Percentiles rank a stretch among this genome's conserved stretches.
Conservation (phyloP, 2,888 invertebrate genomes). For the Cheilosia grossa region DNA sequence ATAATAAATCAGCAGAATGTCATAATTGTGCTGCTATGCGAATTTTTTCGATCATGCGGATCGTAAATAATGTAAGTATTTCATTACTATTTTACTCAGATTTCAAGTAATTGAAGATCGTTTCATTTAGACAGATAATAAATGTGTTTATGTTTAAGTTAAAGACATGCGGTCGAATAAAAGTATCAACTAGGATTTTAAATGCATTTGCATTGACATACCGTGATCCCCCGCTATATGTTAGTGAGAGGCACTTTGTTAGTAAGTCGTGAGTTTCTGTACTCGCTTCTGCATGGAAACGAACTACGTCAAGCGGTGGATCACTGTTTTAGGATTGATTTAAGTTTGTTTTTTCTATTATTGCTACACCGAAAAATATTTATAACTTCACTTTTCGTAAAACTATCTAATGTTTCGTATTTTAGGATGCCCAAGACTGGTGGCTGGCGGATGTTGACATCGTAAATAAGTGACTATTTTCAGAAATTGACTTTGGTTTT, state of each 20-base stretch:
- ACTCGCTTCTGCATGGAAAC: not conserved
- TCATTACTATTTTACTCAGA: constrained; percentile 60
- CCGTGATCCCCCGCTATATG: constrained; percentile 56
- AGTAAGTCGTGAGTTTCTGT: not conserved
- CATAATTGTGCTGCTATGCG: constrained; percentile 24
- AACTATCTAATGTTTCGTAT: constrained; percentile 34
- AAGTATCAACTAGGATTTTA: constrained; percentile 2
- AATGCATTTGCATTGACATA: constrained; percentile 15
- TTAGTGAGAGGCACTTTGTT: not conserved
- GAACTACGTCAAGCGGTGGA: constrained; percentile 45
- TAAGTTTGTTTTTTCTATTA: not conserved
- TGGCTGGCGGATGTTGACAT: constrained; percentile 43
- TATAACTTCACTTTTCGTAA: not conserved
- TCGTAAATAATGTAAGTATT: constrained; percentile 73
- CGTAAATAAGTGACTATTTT: constrained; percentile 12
- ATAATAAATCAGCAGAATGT: constrained; percentile 39
- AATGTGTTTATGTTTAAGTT: constrained; percentile 24
- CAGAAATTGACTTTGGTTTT: no score
- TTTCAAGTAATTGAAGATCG: constrained; percentile 54
- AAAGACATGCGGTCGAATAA: constrained; percentile 10
- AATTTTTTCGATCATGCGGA: constrained; percentile 68
- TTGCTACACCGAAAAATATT: not conserved
- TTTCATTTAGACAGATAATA: constrained; percentile 49
- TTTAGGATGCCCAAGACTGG: constrained; percentile 41
- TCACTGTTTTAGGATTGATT: constrained; percentile 41